Evolutionary conservation across 2,888 invertebrate species (phyloP).

Genomic region (Philonicus albiceps): DNA sequence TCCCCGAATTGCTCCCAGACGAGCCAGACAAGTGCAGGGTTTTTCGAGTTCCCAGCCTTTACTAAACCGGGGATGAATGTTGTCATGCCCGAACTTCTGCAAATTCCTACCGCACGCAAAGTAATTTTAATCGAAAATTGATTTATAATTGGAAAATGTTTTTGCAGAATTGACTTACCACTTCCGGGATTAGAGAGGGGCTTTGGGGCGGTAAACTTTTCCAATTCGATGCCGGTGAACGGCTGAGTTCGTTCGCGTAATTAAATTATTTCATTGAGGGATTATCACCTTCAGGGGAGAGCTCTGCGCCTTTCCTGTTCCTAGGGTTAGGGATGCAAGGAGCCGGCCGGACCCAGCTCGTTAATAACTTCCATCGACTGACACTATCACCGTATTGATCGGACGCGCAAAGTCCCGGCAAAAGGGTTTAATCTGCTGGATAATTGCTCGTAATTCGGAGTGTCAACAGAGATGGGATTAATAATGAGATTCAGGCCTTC

Average conservation of each 20-base stretch:
- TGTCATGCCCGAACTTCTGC: slow-evolving; percentile 35
- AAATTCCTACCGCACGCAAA: slow-evolving; percentile 54
- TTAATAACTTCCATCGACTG: slow-evolving; percentile 29
- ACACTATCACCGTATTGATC: slow-evolving; percentile 24
- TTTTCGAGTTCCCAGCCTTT: background rate
- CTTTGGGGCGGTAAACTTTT: slow-evolving; percentile 24
- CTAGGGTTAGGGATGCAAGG: background rate
- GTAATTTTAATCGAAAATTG: slow-evolving; percentile 64
- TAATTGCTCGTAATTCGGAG: slow-evolving; percentile 48
- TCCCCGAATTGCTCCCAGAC: background rate
- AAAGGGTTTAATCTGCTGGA: slow-evolving; percentile 39
- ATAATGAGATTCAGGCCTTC: slow-evolving; percentile 28
- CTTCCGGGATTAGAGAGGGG: slow-evolving; percentile 6
- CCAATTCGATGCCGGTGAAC: slow-evolving; percentile 20
- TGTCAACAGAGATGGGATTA: slow-evolving; percentile 46
- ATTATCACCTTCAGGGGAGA: slow-evolving; percentile 23
- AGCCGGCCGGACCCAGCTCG: slow-evolving; percentile 18
- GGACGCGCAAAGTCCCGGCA: background rate
- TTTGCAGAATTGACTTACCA: slow-evolving; percentile 45
- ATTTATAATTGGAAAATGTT: slow-evolving; percentile 63
- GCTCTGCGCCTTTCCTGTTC: background rate
- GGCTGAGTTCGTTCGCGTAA: slow-evolving; percentile 31
- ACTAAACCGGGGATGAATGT: background rate
- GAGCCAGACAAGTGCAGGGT: slow-evolving; percentile 1
- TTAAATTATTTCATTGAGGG: slow-evolving; percentile 42